Evolutionary conservation across 2,797 vertebrate genomes (phyloP), one percentile per base, ranked within the genome.

Genomic region (Monodelphis domestica): DNA sequence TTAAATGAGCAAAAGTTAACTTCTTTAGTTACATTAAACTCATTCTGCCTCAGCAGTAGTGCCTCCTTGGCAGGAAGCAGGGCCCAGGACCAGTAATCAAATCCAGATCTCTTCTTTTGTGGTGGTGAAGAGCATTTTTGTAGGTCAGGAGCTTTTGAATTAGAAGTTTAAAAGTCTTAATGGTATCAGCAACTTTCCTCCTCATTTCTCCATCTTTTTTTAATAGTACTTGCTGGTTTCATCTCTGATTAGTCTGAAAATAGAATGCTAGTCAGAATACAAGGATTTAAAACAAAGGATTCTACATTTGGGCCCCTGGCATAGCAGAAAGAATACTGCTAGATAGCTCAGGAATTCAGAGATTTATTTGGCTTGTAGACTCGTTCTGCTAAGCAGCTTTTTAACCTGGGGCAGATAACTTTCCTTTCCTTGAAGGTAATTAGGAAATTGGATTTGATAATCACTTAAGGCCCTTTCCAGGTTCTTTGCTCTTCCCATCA

Each of bases 101-200:
- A 92, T 92, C 91, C 90, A 63, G 88, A 0, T 92, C 96, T 96
- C 70, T 89, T 88, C 45, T 94, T 87, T 95, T 91, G 6, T 93
- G 90, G 54, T 91, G 87, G 89, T 88, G 45, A 95, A 94, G 94
- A 95, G 51, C 59, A 94, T 95, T 97, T 95, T 97, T 95, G 56
- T 91, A 91, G 92, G 91, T 96, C 95, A 97, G 56, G 57, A 91
- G 50, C 89, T 97, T 96, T 95, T 70, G 51, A 96, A 93, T 92
- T 94, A 92, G 57, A 92, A 90, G 94, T 93, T 92, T 17, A 91
- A 93, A 88, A 94, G 93, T 96, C 91, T 53, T 52, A 88, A 51
- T 96, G 91, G 54, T 45, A 10, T 78, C 6, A 5, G 3, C n/a
- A 78, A 78, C 63, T 78, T 45, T 78, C 63, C 78, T 17, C 5